Evolutionary conservation across 2,113 vertebrate genomes (phyloP), one percentile per base, ranked within the genome.

Genomic region (Nicator chloris): DNA sequence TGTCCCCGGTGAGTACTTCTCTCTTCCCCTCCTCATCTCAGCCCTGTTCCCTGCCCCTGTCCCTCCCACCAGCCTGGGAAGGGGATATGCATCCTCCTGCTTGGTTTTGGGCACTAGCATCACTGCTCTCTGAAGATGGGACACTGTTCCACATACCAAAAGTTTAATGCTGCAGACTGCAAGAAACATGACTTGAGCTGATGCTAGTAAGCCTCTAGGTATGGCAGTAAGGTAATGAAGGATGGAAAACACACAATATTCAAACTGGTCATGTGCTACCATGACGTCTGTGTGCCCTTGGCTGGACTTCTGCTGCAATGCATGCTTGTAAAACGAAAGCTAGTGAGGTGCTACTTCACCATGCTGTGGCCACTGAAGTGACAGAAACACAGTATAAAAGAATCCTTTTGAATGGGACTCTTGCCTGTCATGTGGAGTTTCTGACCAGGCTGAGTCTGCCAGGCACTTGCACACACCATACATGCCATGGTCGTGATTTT

Each of bases 71-170:
- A 47, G 33, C 13, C 68, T 68, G 28, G 44, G 28, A 71, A 80
- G 12, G n/a, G 15, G 2, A 26, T 68, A 28, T 17, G 12, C 0
- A 0, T 40, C 37, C 26, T 63, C 6, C 22, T 1, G 2, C 28
- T 78, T 47, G 31, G 7, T 60, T 93, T 61, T 53, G 50, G 22
- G 15, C 33, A 61, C 13, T 27, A 28, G 7, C 7, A 21, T 16
- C 21, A 13, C 24, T 33, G 40, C 11, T 72, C 28, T 72, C 54
- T 56, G 54, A 65, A 56, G 54, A 51, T 15, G 12, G 27, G 9
- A 6, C 14, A 5, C 30, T 87, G 30, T 24, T 60, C 18, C 23
- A n/a, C 20, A 28, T 7, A 7, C 6, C 6, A 14, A 49, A 37
- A 37, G 4, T 18, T 87, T 65, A 59, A 28, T 21, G 39, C 15